Conservation (phyloP, 2,113 vertebrate genomes). For the Nothocercus nigrocapillus region DNA sequence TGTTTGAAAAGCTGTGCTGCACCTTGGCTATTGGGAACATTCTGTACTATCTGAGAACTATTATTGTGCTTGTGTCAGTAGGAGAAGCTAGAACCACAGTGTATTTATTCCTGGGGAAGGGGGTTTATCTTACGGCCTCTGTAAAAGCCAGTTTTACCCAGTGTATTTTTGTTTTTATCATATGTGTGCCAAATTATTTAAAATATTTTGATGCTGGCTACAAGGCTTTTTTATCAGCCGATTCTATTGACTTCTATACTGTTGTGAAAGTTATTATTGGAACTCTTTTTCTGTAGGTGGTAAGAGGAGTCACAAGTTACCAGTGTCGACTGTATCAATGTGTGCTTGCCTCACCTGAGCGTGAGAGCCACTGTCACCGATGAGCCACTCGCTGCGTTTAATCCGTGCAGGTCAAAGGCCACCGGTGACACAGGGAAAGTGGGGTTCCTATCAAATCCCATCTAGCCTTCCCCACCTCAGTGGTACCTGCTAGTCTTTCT, state of each 20-base stretch:
- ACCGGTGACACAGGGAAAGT: neutral
- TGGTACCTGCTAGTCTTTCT: neutral
- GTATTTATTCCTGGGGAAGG: neutral
- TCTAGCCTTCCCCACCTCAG: conserved; percentile 35
- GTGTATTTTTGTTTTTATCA: neutral
- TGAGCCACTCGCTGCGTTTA: conserved; percentile 72
- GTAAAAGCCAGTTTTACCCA: neutral
- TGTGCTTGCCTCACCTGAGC: conserved; percentile 73
- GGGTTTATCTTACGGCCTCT: neutral
- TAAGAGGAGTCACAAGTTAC: neutral
- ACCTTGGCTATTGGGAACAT: neutral
- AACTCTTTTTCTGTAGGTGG: neutral
- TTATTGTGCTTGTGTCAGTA: neutral
- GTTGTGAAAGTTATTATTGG: neutral
- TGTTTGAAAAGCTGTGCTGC: neutral
- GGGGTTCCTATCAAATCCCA: neutral
- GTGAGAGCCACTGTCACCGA: conserved; percentile 74
- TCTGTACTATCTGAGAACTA: neutral
- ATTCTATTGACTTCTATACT: neutral
- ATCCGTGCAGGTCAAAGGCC: conserved; percentile 67
- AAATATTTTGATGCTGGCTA: neutral
- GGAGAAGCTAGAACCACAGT: neutral
- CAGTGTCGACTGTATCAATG: neutral
- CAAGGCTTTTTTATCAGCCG: neutral
- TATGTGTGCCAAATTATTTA: neutral